Base-by-base conservation (phyloP, 2,113 vertebrate genomes). In the Poeciliopsis occidentalis region DNA sequence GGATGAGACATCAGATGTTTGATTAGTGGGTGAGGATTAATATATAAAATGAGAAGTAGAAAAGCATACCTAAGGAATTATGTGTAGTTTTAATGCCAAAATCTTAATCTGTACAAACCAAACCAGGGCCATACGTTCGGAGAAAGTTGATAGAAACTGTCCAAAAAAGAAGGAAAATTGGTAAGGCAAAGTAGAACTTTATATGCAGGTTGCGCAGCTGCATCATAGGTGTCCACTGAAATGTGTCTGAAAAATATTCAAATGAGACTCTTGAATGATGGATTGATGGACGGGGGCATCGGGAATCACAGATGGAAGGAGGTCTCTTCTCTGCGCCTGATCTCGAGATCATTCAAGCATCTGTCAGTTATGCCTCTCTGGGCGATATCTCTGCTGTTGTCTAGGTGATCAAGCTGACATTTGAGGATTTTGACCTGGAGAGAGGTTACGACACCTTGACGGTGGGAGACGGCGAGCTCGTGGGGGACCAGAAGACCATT, bases 381-480 rank as follows among this genome's bases (percentile, higher is more conserved):
- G 37, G 37, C 27, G 29, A 80, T 83, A 76, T 85, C 63, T 51
- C 73, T 3, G 1, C 75, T 83, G 54, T 75, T 81, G 81, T 88
- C 76, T 82, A 99, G 98, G 98, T 99, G 88, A 98, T 99, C 95
- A 99, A 98, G 90, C 94, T 99, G 72, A 98, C 95, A 83, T 99
- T 99, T 87, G 98, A 99, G 91, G 97, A 99, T 69, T 99, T 99
- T 85, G 98, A 99, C 88, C 93, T 99, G 91, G 98, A 99, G 87
- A 94, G 98, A 77, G 98, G 98, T 81, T 99, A 99, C n/a, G 98
- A 99, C 93, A 99, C 98, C 0, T 92, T 99, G 82, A 99, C 97
- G 0, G 96, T 99, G 22, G 98, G 98, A 65, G 98, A 99, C 1
- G 97, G 98, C 5, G 96, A 97, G 19, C 92, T 96, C 86, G 96